Percentiles rank a stretch among this genome's conserved stretches.
Evolutionary conservation across 2,888 invertebrate species (phyloP).

Genomic region (Clepsis dumicolana): DNA sequence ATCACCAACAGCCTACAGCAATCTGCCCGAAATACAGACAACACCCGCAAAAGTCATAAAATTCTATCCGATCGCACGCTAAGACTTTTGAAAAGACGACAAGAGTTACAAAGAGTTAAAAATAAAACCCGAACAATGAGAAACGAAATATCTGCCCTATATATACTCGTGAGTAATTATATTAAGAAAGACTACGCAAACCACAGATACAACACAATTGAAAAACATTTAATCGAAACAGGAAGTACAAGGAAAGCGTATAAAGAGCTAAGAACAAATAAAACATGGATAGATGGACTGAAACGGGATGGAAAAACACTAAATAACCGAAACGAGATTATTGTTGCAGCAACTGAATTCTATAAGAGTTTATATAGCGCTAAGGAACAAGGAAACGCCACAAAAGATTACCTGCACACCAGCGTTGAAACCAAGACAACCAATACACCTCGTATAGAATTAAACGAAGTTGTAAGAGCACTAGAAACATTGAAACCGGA

Average conservation of each 20-base stretch:
- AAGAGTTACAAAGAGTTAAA: conserved; percentile 21
- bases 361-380: conserved; percentile 30
- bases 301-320: conserved; percentile 2
- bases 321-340: conserved; percentile 28
- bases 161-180: conserved; percentile 40
- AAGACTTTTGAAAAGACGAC: conserved; percentile 28
- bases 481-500: conserved; percentile 26
- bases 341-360: conserved; percentile 29
- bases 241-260: conserved; percentile 36
- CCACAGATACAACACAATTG: conserved; percentile 22
- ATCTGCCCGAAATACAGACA: conserved; percentile 13
- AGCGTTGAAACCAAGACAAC: background rate
- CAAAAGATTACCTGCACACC: background rate
- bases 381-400: background rate
- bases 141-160: conserved; percentile 37
- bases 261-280: conserved; percentile 35
- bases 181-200: conserved; percentile 41
- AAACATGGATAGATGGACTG: conserved; percentile 35
- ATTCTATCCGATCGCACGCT: conserved; percentile 28
- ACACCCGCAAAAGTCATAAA: conserved; percentile 24
- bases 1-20: conserved; percentile 16
- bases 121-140: conserved; percentile 39
- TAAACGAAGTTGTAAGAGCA: conserved; percentile 21
- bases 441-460: background rate
- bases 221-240: conserved; percentile 27